Base-by-base conservation (phyloP, 2,888 invertebrate genomes). In the Phortica magna region DNA sequence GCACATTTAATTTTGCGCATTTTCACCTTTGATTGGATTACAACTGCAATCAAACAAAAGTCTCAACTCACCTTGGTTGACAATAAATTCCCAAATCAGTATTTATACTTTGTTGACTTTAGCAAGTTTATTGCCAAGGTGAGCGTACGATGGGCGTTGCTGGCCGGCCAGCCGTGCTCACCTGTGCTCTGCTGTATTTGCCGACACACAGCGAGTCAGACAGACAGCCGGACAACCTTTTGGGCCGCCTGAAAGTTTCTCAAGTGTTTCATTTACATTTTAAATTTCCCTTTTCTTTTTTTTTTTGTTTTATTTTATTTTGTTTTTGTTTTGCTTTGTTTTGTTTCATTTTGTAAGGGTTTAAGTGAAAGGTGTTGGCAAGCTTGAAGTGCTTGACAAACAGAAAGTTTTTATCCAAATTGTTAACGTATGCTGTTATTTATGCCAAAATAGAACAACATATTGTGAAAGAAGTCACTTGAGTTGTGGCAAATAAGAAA, bases 321-420 rank as follows among this genome's bases (percentile, higher is more conserved):
- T 55, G 55, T 55, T 55, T 17, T 5, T 17, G 17, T 5, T 61
- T 22, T 61, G 61, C n/a, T n/a, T n/a, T 17, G 9, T 59, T 61
- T 22, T 61, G 61, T 22, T 61, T 61, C 22, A 61, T 61, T 22
- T 59, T 59, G 61, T 22, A 17, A 9, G 61, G 61, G 22, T n/a
- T 61, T 61, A 22, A 17, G 17, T 61, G 61, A 61, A 22, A 22
- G 61, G 12, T 61, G 17, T 61, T 22, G 61, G 19, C 10, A n/a
- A 61, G 61, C 22, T 61, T 31, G 61, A 22, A 61, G 61, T 61
- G 61, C 61, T 61, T 61, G 19, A 22, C 61, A 61, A 61, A 61
- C 48, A 48, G 48, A 48, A 14, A 48, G 48, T 48, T 48, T 48
- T 14, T 48, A 14, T 14, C 9, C 48, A 48, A 48, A 48, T 48